phyloP scores from a whole-genome alignment of 2,888 invertebrate genomes.

The Pycnomerus fuliginosus region DNA sequence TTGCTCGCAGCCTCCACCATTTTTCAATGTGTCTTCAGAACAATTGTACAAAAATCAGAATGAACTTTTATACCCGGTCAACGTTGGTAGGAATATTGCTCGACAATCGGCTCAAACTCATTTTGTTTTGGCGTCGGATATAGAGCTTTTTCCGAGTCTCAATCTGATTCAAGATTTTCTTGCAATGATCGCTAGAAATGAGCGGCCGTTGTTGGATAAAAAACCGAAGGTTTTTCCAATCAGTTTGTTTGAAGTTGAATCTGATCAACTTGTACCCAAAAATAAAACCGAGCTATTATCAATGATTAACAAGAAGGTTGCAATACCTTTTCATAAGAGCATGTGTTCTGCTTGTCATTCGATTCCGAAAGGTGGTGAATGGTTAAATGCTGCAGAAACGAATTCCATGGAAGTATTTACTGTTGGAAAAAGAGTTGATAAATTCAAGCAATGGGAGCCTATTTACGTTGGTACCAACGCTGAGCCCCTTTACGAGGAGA shows the following conservation, averaged over 20 bases:
- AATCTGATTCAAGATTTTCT: constrained; percentile 39
- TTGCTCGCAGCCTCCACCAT: too few relatives aligned
- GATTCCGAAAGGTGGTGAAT: too few relatives aligned
- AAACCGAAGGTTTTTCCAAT: constrained; percentile 38
- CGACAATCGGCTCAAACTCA: constrained; percentile 39
- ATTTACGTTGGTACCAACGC: too few relatives aligned
- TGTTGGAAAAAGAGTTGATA: too few relatives aligned
- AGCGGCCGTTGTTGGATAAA: constrained; percentile 20
- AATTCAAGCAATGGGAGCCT: too few relatives aligned
- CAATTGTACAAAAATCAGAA: constrained; percentile 39
- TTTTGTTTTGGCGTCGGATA: constrained; percentile 43
- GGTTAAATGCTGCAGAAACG: too few relatives aligned
- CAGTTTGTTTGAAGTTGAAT: constrained; percentile 39
- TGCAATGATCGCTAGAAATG: constrained; percentile 28
- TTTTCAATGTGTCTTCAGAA: constrained; percentile 29
- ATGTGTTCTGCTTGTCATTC: constrained; percentile 36
- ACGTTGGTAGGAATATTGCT: constrained; percentile 43
- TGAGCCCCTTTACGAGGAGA: too few relatives aligned
- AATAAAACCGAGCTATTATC: constrained; percentile 35
- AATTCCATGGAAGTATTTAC: too few relatives aligned
- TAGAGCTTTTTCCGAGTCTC: constrained; percentile 42
- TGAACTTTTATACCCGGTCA: constrained; percentile 42
- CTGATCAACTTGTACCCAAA: constrained; percentile 24
- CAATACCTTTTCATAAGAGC: constrained; percentile 36
- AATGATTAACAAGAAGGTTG: constrained; percentile 36